These are phyloP conservation scores for Muscina levida DNA, from an alignment of 2,888 invertebrate genomes.

Conservation along the genomic window DNA sequence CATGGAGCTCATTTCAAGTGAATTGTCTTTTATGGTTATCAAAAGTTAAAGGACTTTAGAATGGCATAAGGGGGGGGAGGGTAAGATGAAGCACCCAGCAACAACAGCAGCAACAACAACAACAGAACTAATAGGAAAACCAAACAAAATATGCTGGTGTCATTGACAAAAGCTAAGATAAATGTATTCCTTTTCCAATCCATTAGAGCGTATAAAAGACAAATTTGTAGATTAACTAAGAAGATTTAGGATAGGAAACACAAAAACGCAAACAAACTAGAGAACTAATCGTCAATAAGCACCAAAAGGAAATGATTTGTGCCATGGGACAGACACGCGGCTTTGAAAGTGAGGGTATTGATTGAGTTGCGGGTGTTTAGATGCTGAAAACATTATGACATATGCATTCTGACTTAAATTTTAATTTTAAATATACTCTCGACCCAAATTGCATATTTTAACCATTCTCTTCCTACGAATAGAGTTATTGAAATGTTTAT, in stretches of 20 bases:
- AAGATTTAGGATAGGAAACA: slow-evolving; percentile 3
- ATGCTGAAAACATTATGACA: too few species aligned
- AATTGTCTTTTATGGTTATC: slow-evolving; percentile 33
- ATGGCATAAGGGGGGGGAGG: neutral
- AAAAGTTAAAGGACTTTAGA: slow-evolving; percentile 38
- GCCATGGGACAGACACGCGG: too few species aligned
- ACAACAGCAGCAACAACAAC: slow-evolving; percentile 6
- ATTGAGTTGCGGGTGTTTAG: too few species aligned
- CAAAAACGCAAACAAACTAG: slow-evolving; percentile 1
- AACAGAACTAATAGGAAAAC: slow-evolving; percentile 32
- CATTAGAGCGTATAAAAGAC: slow-evolving; percentile 52
- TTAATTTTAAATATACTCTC: too few species aligned
- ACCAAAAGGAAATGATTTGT: too few species aligned
- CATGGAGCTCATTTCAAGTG: slow-evolving; percentile 35
- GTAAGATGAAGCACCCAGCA: too few species aligned
- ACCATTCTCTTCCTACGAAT: too few species aligned
- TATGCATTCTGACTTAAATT: too few species aligned
- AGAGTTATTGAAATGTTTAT: too few species aligned
- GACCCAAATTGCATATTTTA: too few species aligned
- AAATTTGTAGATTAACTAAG: slow-evolving; percentile 31
- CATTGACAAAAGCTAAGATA: slow-evolving; percentile 54
- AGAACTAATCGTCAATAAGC: neutral
- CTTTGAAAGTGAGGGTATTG: too few species aligned
- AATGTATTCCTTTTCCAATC: slow-evolving; percentile 57
- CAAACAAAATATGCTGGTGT: slow-evolving; percentile 36